A percentile compares a stretch with the other conserved stretches of the same genome.
Evolutionary conservation across 2,797 vertebrate genomes (phyloP).

Genomic region (Ptychadena robeensis): DNA sequence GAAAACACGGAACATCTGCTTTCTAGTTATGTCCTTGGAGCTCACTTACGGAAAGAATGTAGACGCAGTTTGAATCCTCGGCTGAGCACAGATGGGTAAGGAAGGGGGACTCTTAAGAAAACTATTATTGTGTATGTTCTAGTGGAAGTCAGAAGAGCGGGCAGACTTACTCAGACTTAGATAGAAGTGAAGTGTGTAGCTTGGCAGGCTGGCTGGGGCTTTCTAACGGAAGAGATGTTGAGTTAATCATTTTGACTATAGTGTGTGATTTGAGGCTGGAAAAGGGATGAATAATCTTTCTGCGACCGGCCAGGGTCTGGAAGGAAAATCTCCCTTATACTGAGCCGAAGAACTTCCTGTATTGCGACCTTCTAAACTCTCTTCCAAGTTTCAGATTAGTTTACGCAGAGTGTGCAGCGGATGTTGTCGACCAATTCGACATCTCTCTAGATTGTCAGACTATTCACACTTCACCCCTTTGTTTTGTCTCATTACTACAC

Average conservation of each 20-base stretch:
- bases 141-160: constrained; percentile 8
- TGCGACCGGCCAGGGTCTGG: constrained; percentile 44
- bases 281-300: constrained; percentile 59
- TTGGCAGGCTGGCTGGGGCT: constrained; percentile 28
- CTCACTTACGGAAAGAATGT: constrained; percentile 22
- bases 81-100: constrained; percentile 12
- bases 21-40: constrained; percentile 18
- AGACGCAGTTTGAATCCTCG: background rate
- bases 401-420: background rate
- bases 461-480: background rate
- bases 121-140: background rate
- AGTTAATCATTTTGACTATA: constrained; percentile 49
- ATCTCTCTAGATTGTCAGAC: background rate
- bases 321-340: constrained; percentile 40
- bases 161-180: background rate
- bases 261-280: constrained; percentile 50
- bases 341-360: constrained; percentile 54
- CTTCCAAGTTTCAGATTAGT: constrained; percentile 28
- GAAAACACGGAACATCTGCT: constrained; percentile 47
- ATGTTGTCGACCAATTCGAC: constrained; percentile 25
- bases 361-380: constrained; percentile 52
- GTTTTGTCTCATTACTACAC: background rate
- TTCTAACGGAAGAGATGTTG: constrained; percentile 16
- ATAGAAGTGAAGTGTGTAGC: constrained; percentile 2
- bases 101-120: background rate